phyloP scores from a whole-genome alignment of 1,140 invertebrate species.

The Panonychus citri region DNA sequence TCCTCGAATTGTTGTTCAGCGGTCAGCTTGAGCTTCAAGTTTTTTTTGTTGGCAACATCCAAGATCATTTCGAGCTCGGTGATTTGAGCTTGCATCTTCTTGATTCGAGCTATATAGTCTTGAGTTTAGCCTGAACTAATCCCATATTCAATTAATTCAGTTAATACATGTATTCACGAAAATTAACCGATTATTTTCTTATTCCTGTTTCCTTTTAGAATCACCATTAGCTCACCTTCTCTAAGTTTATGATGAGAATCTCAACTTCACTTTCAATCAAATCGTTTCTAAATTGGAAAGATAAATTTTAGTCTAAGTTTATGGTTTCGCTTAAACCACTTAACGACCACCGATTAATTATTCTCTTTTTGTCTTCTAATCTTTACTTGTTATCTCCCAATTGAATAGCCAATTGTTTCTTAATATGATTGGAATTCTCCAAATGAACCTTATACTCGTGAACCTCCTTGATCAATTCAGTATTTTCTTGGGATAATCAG shows the following conservation, averaged over 20 bases:
- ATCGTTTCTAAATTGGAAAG: too few relatives aligned
- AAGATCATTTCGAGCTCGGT: constrained; percentile 85
- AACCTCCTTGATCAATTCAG: constrained; percentile 75
- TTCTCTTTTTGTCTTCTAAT: constrained; percentile 78
- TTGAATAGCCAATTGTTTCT: constrained; percentile 58
- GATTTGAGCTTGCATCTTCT: constrained; percentile 90
- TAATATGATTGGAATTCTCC: constrained; percentile 71
- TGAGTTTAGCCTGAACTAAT: constrained; percentile 74
- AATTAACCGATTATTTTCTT: too few relatives aligned
- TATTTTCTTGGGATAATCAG: constrained; percentile 40
- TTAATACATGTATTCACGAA: too few relatives aligned
- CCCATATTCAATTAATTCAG: constrained; percentile 75
- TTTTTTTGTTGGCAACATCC: constrained; percentile 85
- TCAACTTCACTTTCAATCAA: constrained; percentile 91
- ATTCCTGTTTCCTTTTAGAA: too few relatives aligned
- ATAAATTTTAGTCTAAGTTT: too few relatives aligned
- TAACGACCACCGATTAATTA: too few relatives aligned
- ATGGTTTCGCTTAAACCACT: too few relatives aligned
- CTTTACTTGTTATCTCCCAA: constrained; percentile 74
- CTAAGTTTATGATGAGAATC: constrained; percentile 84
- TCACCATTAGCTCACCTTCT: too few relatives aligned
- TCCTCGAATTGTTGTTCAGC: constrained; percentile 90
- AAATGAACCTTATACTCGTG: constrained; percentile 82
- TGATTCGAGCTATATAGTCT: constrained; percentile 82
- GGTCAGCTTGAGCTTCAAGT: constrained; percentile 85